Base-by-base conservation (phyloP, 2,113 vertebrate genomes). In the Corydoras sp. region DNA sequence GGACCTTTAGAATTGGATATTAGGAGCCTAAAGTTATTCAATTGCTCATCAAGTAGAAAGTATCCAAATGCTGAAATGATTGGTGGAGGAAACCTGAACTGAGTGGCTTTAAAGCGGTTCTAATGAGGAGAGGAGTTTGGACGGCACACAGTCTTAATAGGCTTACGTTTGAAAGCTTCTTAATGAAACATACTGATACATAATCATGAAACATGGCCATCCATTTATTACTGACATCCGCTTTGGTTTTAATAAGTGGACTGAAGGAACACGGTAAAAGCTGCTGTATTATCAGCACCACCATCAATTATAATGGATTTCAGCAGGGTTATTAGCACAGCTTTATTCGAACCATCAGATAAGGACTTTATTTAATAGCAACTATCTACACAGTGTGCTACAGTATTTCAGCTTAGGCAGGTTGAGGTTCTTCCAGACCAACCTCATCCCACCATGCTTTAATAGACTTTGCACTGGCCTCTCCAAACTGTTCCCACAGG, bases 31-130 rank as follows among this genome's bases (percentile, higher is more conserved):
- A 43, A 43, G 35, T 4, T 43, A 43, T 43, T 43, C 7, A 43
- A 43, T 43, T 43, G 35, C 35, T 43, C 35, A 43, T 43, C 35
- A 43, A 43, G 35, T 43, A 43, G 7, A 43, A 43, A 43, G 35
- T 43, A 43, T 43, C 35, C 35, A 43, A 43, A 43, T 1, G n/a
- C 32, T 30, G 62, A 62, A 7, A 55, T 60, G 72, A 59, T 30
- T 2, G 56, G 62, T 65, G 11, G 59, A 66, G 56, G 68, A 58
- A 77, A 43, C 18, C 49, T 55, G 54, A 32, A 43, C 35, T 18
- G 32, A 43, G 58, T 69, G 32, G 15, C 49, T 71, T 15, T 31
- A 56, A 65, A 43, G 35, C 35, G 4, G 35, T 43, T 43, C 35
- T 43, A 43, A 43, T 43, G 35, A 43, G 35, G 7, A 43, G 35